Conservation (phyloP, 2,113 vertebrate genomes). For the Strix uralensis region DNA sequence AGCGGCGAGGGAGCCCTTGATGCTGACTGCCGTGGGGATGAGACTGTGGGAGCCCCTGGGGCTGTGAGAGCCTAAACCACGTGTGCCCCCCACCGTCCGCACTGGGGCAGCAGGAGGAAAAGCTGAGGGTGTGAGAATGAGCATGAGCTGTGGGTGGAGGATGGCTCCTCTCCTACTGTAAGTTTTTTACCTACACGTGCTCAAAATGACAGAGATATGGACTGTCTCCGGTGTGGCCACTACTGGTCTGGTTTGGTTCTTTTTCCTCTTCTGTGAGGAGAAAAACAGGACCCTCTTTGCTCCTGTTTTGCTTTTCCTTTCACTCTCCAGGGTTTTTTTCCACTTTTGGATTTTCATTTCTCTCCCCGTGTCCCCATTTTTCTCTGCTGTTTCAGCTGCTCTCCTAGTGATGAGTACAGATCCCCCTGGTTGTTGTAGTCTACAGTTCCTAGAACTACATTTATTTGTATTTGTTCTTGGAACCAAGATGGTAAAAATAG, state of each 20-base stretch:
- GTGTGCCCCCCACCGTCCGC: fast-evolving
- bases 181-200: neutral
- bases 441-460: neutral
- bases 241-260: neutral
- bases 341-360: neutral
- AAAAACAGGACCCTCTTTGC: neutral
- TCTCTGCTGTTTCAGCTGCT: constrained; percentile 36
- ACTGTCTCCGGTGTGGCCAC: neutral
- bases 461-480: constrained; percentile 45
- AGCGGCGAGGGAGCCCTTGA: neutral
- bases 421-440: neutral
- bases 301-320: neutral
- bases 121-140: neutral
- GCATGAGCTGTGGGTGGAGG: fast-evolving
- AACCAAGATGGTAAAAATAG: constrained; percentile 34
- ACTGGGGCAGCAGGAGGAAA: neutral
- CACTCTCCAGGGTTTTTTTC: neutral
- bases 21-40: neutral
- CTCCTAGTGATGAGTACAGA: neutral
- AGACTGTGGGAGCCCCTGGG: neutral
- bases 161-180: neutral
- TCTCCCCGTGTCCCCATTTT: neutral
- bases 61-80: fast-evolving
- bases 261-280: neutral
- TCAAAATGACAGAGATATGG: neutral